phyloP scores from a whole-genome alignment of 2,888 invertebrate genomes.

The Aspidiotus destructor region DNA sequence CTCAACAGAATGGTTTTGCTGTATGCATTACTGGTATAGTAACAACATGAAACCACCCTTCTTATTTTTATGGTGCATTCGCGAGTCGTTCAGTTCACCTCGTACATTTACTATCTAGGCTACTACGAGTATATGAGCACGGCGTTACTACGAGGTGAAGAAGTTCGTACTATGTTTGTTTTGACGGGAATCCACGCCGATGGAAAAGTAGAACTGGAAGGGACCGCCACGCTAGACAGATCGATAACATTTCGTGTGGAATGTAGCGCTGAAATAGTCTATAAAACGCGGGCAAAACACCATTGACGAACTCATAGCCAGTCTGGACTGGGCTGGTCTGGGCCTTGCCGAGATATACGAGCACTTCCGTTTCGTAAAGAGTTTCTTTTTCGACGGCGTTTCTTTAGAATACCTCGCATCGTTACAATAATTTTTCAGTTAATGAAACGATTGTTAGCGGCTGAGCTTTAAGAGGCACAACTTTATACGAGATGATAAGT shows the following conservation, averaged over 20 bases:
- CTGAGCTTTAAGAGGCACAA: too few relatives aligned
- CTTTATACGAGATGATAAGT: too few relatives aligned
- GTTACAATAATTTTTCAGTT: too few relatives aligned
- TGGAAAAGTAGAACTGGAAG: slow-evolving; percentile 29
- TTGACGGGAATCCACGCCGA: slow-evolving; percentile 27
- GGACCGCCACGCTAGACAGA: slow-evolving; percentile 21
- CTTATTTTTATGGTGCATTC: slow-evolving; percentile 19
- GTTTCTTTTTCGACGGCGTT: too few relatives aligned
- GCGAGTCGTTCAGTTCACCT: slow-evolving; percentile 15
- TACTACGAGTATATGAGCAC: slow-evolving; percentile 5
- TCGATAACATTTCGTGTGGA: slow-evolving; percentile 16
- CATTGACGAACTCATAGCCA: too few relatives aligned
- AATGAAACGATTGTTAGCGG: too few relatives aligned
- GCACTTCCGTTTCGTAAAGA: too few relatives aligned
- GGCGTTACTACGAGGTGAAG: slow-evolving; percentile 22
- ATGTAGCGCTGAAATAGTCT: slow-evolving; percentile 11
- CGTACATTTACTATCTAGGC: slow-evolving; percentile 26
- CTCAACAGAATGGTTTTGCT: slow-evolving; percentile 7
- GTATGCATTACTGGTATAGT: neutral
- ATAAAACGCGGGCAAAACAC: too few relatives aligned
- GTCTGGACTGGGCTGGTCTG: too few relatives aligned
- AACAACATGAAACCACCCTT: neutral
- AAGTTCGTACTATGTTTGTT: slow-evolving; percentile 21
- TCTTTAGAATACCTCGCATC: too few relatives aligned
- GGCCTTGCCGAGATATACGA: too few relatives aligned